These are phyloP conservation scores for Lepus timidus DNA, from an alignment of 2,113 vertebrate species.

Conservation along the genomic window DNA sequence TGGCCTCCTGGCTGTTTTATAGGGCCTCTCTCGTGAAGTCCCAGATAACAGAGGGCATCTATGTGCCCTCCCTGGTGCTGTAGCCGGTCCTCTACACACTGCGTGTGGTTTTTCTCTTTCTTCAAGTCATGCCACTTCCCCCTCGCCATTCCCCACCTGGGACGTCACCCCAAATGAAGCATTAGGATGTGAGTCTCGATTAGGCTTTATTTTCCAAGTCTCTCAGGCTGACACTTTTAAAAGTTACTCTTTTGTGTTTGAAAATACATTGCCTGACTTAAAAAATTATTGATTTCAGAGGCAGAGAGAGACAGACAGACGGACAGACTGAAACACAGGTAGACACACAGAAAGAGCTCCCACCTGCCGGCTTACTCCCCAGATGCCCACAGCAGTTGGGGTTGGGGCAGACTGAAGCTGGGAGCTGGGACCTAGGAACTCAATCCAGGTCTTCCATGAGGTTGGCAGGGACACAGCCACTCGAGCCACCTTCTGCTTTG, in stretches of 20 bases:
- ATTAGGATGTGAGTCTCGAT: not conserved
- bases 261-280: not conserved
- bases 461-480: no score
- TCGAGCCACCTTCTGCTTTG: no score
- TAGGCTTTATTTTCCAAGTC: not conserved
- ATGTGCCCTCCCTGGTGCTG: not conserved
- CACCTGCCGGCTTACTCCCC: no score
- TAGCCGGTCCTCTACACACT: not conserved
- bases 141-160: not conserved
- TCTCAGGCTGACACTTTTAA: not conserved
- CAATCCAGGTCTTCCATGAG: no score
- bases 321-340: no score
- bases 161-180: not conserved
- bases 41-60: not conserved
- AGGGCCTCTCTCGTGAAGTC: not conserved
- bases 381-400: no score
- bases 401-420: no score
- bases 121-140: not conserved
- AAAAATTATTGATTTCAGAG: no score
- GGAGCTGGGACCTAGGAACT: no score
- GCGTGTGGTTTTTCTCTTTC: not conserved
- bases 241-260: slow-evolving; percentile 31
- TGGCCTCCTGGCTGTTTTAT: not conserved
- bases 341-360: no score
- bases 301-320: no score